These are phyloP conservation scores for Brachypalpus laphriformis DNA, from an alignment of 2,888 invertebrate species.

Conservation along the genomic window DNA sequence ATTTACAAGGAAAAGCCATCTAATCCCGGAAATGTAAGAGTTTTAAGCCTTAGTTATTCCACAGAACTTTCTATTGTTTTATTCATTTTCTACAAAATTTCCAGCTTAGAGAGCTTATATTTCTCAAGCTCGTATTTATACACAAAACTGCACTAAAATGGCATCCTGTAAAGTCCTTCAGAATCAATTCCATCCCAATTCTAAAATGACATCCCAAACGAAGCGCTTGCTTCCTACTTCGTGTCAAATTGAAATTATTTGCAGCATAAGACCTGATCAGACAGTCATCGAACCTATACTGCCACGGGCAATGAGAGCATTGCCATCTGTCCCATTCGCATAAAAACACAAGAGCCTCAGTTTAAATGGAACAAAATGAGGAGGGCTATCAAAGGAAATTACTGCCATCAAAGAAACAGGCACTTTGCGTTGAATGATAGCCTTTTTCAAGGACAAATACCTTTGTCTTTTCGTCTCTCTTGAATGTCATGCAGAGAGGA, in stretches of 20 bases:
- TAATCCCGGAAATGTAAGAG: too few relatives aligned
- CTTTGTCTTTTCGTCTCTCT: conserved; percentile 46
- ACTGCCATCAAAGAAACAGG: conserved; percentile 60
- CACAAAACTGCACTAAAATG: too few relatives aligned
- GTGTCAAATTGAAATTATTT: conserved; percentile 10
- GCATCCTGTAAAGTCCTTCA: neutral
- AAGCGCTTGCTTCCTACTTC: conserved; percentile 9
- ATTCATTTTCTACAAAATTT: too few relatives aligned
- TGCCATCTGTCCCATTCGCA: neutral
- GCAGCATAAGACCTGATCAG: conserved; percentile 11
- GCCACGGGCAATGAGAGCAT: neutral
- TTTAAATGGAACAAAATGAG: conserved; percentile 17
- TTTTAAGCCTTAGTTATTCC: too few relatives aligned
- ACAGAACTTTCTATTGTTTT: too few relatives aligned
- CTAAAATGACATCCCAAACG: neutral
- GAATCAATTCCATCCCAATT: neutral
- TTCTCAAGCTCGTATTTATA: too few relatives aligned
- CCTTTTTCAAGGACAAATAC: conserved; percentile 68
- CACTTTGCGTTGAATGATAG: conserved; percentile 58
- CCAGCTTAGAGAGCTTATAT: too few relatives aligned
- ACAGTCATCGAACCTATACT: conserved; percentile 53
- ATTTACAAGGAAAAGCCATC: too few relatives aligned
- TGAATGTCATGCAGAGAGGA: conserved; percentile 37
- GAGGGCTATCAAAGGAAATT: conserved; percentile 68
- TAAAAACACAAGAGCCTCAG: conserved; percentile 3